These are phyloP conservation scores for Zhuqinia jingwanae DNA, from an alignment of 2,888 invertebrate species.

Conservation along the genomic window DNA sequence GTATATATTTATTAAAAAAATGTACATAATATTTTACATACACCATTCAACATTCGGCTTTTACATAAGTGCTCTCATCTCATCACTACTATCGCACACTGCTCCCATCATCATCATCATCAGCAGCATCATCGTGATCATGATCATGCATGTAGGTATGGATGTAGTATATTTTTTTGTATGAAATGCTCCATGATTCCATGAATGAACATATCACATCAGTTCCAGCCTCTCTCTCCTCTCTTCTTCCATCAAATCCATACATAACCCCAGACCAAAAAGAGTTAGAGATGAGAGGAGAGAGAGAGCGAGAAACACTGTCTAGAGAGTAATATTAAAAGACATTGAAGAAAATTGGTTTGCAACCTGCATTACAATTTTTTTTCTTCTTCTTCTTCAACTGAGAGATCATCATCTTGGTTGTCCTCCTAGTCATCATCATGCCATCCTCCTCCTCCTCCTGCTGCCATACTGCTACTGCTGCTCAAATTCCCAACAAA, in stretches of 20 bases:
- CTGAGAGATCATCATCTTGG: not conserved
- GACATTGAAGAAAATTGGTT: conserved; percentile 67
- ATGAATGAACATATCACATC: too few species aligned
- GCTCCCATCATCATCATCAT: not conserved
- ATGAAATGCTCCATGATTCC: conserved; percentile 59
- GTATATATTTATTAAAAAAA: not conserved
- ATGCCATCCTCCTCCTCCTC: too few species aligned
- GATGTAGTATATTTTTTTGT: too few species aligned
- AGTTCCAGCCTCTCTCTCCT: conserved; percentile 1
- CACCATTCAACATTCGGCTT: too few species aligned
- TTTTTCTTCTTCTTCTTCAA: not conserved
- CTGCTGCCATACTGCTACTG: too few species aligned
- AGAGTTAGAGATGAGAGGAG: conserved; percentile 38
- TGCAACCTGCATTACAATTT: conserved; percentile 30
- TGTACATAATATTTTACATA: not conserved
- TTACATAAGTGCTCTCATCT: not conserved
- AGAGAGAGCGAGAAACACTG: conserved; percentile 52
- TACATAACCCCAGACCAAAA: not conserved
- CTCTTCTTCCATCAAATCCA: conserved; percentile 17
- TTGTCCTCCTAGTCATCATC: not conserved
- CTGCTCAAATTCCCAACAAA: conserved; percentile 22
- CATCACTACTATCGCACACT: not conserved
- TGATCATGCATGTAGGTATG: conserved; percentile 32
- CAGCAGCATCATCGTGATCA: conserved; percentile 3
- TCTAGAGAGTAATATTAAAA: conserved; percentile 70